Percentiles rank a stretch among this genome's conserved stretches.
Conservation (phyloP, 2,113 vertebrate genomes). For the Etia nguti region DNA sequence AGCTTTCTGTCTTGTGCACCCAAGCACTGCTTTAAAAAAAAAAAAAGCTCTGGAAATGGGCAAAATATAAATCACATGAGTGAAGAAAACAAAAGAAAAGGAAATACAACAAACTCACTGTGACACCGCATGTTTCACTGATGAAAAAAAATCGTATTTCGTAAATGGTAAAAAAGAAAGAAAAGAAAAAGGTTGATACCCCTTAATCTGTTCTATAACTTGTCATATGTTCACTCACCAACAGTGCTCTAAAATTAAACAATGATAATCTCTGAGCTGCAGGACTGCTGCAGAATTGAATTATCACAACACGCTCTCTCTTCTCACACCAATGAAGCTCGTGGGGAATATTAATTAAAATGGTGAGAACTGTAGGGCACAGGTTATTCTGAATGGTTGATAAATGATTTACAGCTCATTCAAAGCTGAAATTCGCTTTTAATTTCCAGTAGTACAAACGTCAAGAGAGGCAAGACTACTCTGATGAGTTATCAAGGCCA, state of each 20-base stretch:
- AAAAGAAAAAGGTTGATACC: neutral
- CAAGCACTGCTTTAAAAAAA: neutral
- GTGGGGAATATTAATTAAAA: neutral
- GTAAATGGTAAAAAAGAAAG: neutral
- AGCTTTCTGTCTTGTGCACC: neutral
- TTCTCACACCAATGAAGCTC: neutral
- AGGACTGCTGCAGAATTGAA: neutral
- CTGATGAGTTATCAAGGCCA: neutral
- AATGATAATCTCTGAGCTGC: neutral
- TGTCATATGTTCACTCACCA: neutral
- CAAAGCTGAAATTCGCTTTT: neutral
- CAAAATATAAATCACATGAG: neutral
- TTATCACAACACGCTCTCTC: neutral
- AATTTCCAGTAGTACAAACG: neutral
- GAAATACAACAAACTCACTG: neutral
- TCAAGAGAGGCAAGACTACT: neutral
- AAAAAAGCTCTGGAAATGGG: neutral
- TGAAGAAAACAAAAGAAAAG: neutral
- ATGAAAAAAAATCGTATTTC: neutral
- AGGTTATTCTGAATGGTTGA: neutral
- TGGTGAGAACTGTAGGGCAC: neutral
- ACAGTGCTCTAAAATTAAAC: neutral
- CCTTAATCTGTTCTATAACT: neutral
- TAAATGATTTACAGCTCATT: neutral
- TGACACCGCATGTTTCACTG: neutral